phyloP scores from a whole-genome alignment of 2,888 invertebrate species.

The Drosophila tripunctata region DNA sequence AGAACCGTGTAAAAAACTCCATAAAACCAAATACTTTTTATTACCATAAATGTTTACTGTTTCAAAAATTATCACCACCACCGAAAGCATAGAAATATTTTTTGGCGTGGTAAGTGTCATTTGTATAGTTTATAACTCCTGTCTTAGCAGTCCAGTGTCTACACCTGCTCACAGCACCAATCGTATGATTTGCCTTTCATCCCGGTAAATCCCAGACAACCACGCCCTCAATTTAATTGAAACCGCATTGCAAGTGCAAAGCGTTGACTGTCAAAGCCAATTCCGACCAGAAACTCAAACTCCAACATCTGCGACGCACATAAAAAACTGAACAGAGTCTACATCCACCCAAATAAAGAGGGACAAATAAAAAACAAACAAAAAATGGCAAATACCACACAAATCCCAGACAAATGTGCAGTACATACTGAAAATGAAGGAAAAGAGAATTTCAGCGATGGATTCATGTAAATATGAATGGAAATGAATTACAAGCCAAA shows the following conservation, averaged over 20 bases:
- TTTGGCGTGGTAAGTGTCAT: neutral
- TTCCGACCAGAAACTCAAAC: conserved; percentile 28
- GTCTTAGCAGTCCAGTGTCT: neutral
- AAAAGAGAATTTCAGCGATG: conserved; percentile 52
- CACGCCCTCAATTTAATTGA: conserved; percentile 72
- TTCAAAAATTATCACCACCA: neutral
- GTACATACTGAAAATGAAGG: conserved; percentile 35
- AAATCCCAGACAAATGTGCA: conserved; percentile 71
- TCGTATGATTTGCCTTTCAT: neutral
- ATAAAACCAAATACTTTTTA: no score
- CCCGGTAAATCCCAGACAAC: conserved; percentile 27
- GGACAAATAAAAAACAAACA: conserved; percentile 27
- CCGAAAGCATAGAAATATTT: neutral
- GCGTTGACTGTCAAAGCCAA: conserved; percentile 61
- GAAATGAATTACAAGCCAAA: conserved; percentile 77
- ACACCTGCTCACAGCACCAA: conserved; percentile 36
- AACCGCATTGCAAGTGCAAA: conserved; percentile 67
- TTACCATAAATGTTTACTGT: neutral
- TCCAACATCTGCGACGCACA: conserved; percentile 49
- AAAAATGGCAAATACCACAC: conserved; percentile 45
- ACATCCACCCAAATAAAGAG: conserved; percentile 9
- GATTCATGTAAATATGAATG: conserved; percentile 73
- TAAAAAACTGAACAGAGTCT: conserved; percentile 30
- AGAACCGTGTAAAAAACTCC: no score
- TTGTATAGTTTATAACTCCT: neutral